A percentile compares a stretch with the other conserved stretches of the same genome.
phyloP scores from a whole-genome alignment of 2,888 invertebrate genomes.

The Cremastinae sp. region DNA sequence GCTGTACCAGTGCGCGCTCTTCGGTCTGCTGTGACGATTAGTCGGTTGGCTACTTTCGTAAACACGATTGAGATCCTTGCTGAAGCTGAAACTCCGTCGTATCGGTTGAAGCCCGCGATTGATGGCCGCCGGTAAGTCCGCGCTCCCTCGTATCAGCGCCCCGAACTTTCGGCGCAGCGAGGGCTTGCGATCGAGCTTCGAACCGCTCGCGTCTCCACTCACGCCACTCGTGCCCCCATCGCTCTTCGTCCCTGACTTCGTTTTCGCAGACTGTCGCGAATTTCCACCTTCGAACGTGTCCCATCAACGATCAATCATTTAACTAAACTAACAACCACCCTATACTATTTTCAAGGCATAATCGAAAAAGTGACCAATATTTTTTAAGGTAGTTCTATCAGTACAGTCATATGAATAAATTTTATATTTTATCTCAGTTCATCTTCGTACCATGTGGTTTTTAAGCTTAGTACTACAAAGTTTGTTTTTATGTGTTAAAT shows the following conservation, averaged over 20 bases:
- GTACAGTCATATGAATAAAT: no score
- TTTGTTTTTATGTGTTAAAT: no score
- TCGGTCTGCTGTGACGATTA: slow-evolving; percentile 64
- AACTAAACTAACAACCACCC: slow-evolving; percentile 6
- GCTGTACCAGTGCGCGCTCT: slow-evolving; percentile 76
- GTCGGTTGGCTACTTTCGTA: slow-evolving; percentile 56
- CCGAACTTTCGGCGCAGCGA: slow-evolving; percentile 75
- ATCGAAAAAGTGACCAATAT: no score
- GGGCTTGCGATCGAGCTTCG: slow-evolving; percentile 71
- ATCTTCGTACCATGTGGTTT: no score
- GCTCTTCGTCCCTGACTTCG: slow-evolving; percentile 5
- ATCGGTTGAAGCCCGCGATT: slow-evolving; percentile 75
- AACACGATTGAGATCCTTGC: slow-evolving; percentile 73
- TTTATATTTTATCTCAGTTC: no score
- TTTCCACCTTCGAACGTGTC: slow-evolving; percentile 1
- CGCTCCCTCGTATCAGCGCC: slow-evolving; percentile 72
- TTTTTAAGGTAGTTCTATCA: no score
- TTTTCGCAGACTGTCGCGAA: slow-evolving; percentile 15
- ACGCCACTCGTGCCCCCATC: slow-evolving; percentile 24
- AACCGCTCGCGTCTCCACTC: slow-evolving; percentile 20
- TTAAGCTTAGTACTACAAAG: no score
- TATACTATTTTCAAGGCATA: background rate
- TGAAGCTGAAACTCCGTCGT: slow-evolving; percentile 76
- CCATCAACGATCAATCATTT: slow-evolving; percentile 18
- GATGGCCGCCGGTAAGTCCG: slow-evolving; percentile 77